These are phyloP conservation scores for Ostrea denselamellosa DNA, from an alignment of 1,140 invertebrate species.

Conservation along the genomic window DNA sequence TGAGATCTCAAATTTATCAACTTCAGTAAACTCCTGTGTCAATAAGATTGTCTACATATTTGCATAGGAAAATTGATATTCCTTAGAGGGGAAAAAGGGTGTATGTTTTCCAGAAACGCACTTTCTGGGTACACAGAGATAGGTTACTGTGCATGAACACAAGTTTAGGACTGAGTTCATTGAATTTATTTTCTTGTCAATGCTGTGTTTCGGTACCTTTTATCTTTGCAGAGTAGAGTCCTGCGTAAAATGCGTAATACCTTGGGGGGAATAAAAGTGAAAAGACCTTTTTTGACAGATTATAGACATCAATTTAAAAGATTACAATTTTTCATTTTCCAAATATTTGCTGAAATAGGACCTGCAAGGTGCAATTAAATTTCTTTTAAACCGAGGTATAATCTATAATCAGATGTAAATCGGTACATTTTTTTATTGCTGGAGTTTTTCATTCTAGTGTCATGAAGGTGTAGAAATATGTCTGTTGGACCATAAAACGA, in stretches of 20 bases:
- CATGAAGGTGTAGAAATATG: not conserved
- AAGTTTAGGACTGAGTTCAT: not conserved
- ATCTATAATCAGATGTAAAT: slow-evolving; percentile 26
- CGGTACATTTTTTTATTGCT: slow-evolving; percentile 18
- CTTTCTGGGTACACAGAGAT: not conserved
- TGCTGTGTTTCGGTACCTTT: not conserved
- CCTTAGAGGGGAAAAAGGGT: not conserved
- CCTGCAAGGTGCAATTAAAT: slow-evolving; percentile 37
- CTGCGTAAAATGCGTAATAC: not conserved
- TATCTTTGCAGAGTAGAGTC: slow-evolving; percentile 20
- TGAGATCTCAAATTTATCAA: slow-evolving; percentile 34
- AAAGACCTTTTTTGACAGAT: not conserved
- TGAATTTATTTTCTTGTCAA: not conserved
- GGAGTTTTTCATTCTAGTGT: not conserved
- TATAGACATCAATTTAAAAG: slow-evolving; percentile 20
- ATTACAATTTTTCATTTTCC: slow-evolving; percentile 15
- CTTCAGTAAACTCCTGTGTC: slow-evolving; percentile 18
- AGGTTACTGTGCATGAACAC: not conserved
- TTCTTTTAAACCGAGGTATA: not conserved
- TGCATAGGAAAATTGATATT: slow-evolving; percentile 35
- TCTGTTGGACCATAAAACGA: not conserved
- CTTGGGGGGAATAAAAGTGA: slow-evolving; percentile 17
- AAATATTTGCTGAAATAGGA: slow-evolving; percentile 28
- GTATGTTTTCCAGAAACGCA: not conserved
- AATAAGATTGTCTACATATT: slow-evolving; percentile 26